Conservation (phyloP, 2,113 vertebrate species). For the Parus major region DNA sequence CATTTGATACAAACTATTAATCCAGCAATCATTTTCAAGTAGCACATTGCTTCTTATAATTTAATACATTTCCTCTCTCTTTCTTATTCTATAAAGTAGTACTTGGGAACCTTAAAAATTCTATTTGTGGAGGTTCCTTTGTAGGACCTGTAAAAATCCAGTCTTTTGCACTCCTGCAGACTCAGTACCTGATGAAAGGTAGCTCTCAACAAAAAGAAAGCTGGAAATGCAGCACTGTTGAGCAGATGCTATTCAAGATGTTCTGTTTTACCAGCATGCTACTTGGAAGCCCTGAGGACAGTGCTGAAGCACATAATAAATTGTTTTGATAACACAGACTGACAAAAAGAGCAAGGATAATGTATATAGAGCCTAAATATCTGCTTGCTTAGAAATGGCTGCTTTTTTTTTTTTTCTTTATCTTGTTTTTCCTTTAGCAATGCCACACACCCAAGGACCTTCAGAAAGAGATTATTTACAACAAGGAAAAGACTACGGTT, state of each 20-base stretch:
- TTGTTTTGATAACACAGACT: slow-evolving; percentile 9
- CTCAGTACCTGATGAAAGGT: not conserved
- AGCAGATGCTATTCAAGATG: not conserved
- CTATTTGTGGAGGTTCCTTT: not conserved
- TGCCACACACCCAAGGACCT: not conserved
- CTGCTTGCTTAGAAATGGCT: not conserved
- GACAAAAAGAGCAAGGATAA: slow-evolving; percentile 23
- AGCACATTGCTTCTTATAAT: not conserved
- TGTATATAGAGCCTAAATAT: not conserved
- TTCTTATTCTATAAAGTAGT: not conserved
- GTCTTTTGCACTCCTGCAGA: not conserved
- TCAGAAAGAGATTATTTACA: not conserved
- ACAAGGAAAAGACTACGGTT: not conserved
- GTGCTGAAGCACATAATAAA: not conserved
- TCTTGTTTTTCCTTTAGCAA: not conserved
- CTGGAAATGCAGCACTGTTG: not conserved
- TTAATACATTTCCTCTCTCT: not conserved
- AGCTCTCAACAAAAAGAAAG: not conserved
- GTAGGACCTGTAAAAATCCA: not conserved
- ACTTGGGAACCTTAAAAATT: not conserved
- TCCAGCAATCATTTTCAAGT: not conserved
- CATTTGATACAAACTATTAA: slow-evolving; percentile 36
- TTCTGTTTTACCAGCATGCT: not conserved
- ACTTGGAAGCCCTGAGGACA: not conserved
- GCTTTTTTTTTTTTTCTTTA: accelerated